Base-by-base conservation (phyloP, 64 coral and sea anemone species). In the Platygyra sinensis region DNA sequence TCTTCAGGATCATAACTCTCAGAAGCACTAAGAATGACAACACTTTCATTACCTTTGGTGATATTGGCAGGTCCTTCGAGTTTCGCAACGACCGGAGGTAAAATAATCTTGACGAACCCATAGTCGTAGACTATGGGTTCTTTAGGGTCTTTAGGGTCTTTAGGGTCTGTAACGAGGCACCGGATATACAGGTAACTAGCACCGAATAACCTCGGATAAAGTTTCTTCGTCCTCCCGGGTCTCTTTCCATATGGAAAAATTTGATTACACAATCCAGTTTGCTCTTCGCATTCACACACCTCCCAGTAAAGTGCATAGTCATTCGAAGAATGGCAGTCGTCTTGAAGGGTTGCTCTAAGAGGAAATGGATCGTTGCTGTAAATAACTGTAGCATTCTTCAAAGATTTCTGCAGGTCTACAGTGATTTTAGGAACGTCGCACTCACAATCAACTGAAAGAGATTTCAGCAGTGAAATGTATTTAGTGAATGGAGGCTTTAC, bases 1-100 rank as follows among this genome's bases (percentile, higher is more conserved):
- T 42, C 15, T 51, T 86, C 76, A 11, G 95, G 95, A 64, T 97
- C 95, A 65, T 87, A 94, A 10, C 91, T 94, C 38, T 71, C 24
- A 19, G 33, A 79, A 57, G 64, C 91, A 78, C 93, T 73, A 5
- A 97, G 57, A 76, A 52, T 15, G 19, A 97, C 13, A 42, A 75
- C 3, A 11, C 49, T 46, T 0, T 78, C 91, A 42, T 77, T 88
- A 17, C 95, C 95, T 20, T 76, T 93, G 9, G 94, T 72, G 29
- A 88, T 72, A 22, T 46, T 80, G 0, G 10, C 28, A 10, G 91
- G 88, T 16, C 91, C 95, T 8, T 59, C 51, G 14, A 97, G 72
- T 13, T 73, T 88, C 67, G 88, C 76, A 4, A 88, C 77, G 17
- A 97, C 61, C 18, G 86, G 87, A 10, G 95, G 95, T 12, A 91